phyloP scores from a whole-genome alignment of 2,113 vertebrate genomes.

The Petromus typicus region DNA sequence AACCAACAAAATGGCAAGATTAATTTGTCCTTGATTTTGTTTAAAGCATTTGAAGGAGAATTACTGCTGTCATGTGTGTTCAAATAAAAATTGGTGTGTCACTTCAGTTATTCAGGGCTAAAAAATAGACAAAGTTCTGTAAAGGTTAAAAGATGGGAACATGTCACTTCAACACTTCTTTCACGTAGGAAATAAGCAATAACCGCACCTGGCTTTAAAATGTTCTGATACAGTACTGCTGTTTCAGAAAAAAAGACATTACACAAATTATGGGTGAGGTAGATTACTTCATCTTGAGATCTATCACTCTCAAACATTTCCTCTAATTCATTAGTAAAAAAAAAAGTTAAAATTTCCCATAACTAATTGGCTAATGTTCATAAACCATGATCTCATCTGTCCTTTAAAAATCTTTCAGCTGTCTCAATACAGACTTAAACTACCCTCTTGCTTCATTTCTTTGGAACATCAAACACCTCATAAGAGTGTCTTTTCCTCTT shows the following conservation, averaged over 20 bases:
- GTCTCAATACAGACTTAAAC: conserved; percentile 30
- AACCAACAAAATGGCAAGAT: conserved; percentile 51
- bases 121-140: conserved; percentile 30
- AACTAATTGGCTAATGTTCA: conserved; percentile 24
- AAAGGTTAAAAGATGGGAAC: conserved; percentile 43
- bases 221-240: conserved; percentile 5
- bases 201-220: conserved; percentile 35
- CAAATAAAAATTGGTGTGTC: conserved; percentile 40
- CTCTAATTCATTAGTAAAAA: conserved; percentile 1
- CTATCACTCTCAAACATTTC: not conserved
- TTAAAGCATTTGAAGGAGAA: conserved; percentile 63
- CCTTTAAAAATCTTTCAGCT: conserved; percentile 22
- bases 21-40: conserved; percentile 70
- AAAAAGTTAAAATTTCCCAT: conserved; percentile 25
- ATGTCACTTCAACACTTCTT: conserved; percentile 47
- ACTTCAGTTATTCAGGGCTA: conserved; percentile 32
- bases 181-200: conserved; percentile 40
- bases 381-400: conserved; percentile 28
- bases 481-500: conserved; percentile 28
- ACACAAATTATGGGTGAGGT: conserved; percentile 22
- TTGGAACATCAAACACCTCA: conserved; percentile 52
- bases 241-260: conserved; percentile 43
- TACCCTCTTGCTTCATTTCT: conserved; percentile 46
- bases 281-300: conserved; percentile 44
- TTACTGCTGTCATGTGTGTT: conserved; percentile 34